A percentile compares a stretch with the other conserved stretches of the same genome.
These are phyloP conservation scores for Cirrhinus mrigala DNA, from an alignment of 2,797 vertebrate genomes.

Conservation along the genomic window DNA sequence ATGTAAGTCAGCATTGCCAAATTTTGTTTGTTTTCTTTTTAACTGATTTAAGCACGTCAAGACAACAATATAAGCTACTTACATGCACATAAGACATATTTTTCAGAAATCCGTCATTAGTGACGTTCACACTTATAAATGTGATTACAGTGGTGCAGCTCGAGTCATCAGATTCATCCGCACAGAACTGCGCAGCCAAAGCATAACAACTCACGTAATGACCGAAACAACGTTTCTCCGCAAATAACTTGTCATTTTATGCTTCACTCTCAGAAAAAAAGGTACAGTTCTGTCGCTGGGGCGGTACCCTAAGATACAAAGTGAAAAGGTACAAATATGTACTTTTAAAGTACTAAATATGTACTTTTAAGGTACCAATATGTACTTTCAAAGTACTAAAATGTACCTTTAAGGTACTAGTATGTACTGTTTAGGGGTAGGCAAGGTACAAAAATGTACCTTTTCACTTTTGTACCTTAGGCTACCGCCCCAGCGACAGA, in stretches of 20 bases:
- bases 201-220: background rate
- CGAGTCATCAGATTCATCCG: background rate
- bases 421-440: too few species aligned
- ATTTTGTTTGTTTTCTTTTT: background rate
- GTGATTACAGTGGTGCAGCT: background rate
- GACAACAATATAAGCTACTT: background rate
- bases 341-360: too few species aligned
- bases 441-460: too few species aligned
- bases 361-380: too few species aligned
- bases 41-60: background rate
- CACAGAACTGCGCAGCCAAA: background rate
- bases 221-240: background rate
- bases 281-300: too few species aligned
- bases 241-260: background rate
- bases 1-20: background rate
- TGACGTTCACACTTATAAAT: background rate
- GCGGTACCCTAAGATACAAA: too few species aligned
- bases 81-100: background rate
- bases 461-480: too few species aligned
- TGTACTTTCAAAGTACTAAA: too few species aligned
- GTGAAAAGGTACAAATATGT: too few species aligned
- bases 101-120: background rate
- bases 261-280: too few species aligned
- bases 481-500: too few species aligned
- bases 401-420: too few species aligned